These are phyloP conservation scores for Eremobia ochroleuca DNA, from an alignment of 2,888 invertebrate species.

Conservation along the genomic window DNA sequence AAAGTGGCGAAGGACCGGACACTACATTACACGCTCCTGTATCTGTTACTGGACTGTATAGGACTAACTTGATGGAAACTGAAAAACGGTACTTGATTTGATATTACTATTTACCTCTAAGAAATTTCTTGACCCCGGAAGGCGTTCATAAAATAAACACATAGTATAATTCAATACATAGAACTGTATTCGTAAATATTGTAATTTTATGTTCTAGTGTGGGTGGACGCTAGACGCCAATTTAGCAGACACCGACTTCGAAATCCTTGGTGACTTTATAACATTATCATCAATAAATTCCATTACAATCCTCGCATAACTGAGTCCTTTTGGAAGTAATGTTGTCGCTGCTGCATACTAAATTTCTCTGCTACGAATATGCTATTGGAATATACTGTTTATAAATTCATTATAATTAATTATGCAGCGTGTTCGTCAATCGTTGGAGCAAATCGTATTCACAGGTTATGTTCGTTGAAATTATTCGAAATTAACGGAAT, in stretches of 20 bases:
- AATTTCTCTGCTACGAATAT: constrained; percentile 12
- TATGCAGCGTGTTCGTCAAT: constrained; percentile 17
- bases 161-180: constrained; percentile 42
- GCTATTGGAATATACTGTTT: constrained; percentile 17
- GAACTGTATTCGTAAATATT: constrained; percentile 44
- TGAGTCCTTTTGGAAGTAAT: constrained; percentile 12
- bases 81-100: constrained; percentile 26
- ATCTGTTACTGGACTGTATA: constrained; percentile 19
- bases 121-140: constrained; percentile 46
- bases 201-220: constrained; percentile 58
- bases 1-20: constrained; percentile 15
- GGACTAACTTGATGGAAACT: constrained; percentile 20
- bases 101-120: constrained; percentile 20
- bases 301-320: constrained; percentile 31
- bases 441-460: not conserved
- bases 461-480: constrained; percentile 3
- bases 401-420: constrained; percentile 21
- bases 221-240: constrained; percentile 50
- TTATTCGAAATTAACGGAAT: not conserved
- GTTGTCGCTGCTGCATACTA: constrained; percentile 17
- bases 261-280: constrained; percentile 34
- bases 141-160: constrained; percentile 43
- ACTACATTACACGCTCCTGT: not conserved
- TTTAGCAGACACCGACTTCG: constrained; percentile 46
- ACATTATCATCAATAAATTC: constrained; percentile 40